These are phyloP conservation scores for Lophotis ruficrista DNA, from an alignment of 2,113 vertebrate species.

Conservation along the genomic window DNA sequence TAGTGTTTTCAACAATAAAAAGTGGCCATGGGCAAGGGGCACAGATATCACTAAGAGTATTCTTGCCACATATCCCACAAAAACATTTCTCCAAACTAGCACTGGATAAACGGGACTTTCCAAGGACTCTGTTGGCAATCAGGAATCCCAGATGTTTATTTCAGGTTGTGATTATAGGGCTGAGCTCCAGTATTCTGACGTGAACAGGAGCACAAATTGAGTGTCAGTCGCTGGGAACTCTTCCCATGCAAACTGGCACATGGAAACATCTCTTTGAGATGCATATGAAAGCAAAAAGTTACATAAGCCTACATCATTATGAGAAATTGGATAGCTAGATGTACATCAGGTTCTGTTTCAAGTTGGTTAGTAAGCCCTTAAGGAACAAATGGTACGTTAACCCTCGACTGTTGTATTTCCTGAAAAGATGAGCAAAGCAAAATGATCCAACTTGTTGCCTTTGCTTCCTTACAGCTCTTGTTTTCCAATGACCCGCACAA, in stretches of 20 bases:
- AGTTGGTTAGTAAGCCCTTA: background rate
- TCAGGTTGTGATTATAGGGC: background rate
- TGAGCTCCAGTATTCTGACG: background rate
- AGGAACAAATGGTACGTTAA: background rate
- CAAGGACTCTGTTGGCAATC: background rate
- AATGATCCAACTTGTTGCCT: background rate
- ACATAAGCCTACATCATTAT: background rate
- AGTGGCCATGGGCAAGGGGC: background rate
- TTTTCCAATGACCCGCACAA: background rate
- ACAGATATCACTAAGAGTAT: background rate
- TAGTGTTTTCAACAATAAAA: background rate
- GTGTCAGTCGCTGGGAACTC: background rate
- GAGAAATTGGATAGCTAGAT: background rate
- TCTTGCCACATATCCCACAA: background rate
- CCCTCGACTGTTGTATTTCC: background rate
- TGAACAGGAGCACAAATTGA: background rate
- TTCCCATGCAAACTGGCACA: background rate
- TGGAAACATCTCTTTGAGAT: background rate
- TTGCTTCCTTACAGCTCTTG: background rate
- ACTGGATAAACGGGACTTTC: background rate
- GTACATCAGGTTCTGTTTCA: background rate
- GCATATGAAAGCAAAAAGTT: background rate
- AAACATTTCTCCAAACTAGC: background rate
- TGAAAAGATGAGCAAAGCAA: background rate
- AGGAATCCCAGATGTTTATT: background rate